phyloP scores from a whole-genome alignment of 1,140 invertebrate genomes.

The Drosophila murphyi region DNA sequence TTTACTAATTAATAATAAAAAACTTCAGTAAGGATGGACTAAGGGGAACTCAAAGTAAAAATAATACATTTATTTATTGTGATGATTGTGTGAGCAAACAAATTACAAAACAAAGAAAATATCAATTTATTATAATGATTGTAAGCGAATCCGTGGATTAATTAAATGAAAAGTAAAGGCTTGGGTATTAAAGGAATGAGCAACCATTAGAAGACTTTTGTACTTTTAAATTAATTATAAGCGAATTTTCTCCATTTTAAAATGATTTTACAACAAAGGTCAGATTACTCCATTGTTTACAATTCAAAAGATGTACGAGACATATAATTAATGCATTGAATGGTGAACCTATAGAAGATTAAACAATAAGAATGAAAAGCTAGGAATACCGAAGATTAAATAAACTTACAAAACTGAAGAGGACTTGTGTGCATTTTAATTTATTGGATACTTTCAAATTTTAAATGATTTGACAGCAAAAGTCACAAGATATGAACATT shows the following conservation, averaged over 20 bases:
- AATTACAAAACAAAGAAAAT: neutral
- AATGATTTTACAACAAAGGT: neutral
- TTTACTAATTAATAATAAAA: slow-evolving; percentile 46
- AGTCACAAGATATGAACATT: too few species aligned
- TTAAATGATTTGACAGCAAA: too few species aligned
- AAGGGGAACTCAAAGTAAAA: neutral
- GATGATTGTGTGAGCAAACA: neutral
- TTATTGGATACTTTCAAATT: too few species aligned
- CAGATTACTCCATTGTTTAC: neutral
- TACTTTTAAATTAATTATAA: neutral
- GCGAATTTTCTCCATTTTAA: neutral
- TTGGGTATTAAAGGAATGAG: neutral
- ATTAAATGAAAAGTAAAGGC: neutral
- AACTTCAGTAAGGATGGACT: slow-evolving; percentile 29
- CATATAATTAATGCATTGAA: neutral
- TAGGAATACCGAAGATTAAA: too few species aligned
- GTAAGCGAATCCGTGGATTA: neutral
- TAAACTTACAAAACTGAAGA: too few species aligned
- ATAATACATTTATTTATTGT: slow-evolving; percentile 2
- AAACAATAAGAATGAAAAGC: too few species aligned
- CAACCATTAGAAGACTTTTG: neutral
- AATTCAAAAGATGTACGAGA: neutral
- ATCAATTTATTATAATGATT: slow-evolving; percentile 1
- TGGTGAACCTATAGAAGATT: neutral
- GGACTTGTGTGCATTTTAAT: too few species aligned